phyloP scores from a whole-genome alignment of 2,888 invertebrate species.

The Amblyjoppa fuscipennis region DNA sequence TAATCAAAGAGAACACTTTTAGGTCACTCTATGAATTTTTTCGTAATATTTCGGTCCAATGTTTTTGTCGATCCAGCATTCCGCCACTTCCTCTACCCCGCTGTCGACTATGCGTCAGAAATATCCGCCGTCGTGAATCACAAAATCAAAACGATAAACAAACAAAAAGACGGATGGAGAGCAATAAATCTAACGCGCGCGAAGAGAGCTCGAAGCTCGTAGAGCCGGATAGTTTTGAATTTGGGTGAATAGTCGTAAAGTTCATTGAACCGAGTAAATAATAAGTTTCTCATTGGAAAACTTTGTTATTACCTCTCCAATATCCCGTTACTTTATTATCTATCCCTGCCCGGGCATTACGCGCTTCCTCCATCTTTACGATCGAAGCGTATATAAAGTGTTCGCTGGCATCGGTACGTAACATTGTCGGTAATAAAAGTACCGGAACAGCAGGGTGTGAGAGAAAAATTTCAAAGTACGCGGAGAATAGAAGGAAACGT shows the following conservation, averaged over 20 bases:
- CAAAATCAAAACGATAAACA: not conserved
- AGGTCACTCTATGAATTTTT: no score
- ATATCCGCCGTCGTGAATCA: not conserved
- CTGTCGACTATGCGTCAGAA: not conserved
- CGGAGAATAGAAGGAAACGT: constrained; percentile 1
- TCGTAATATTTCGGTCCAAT: not conserved
- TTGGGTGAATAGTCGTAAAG: constrained; percentile 68
- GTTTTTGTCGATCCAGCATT: not conserved
- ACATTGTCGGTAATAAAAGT: constrained; percentile 71
- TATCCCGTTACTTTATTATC: constrained; percentile 45
- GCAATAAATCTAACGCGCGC: constrained; percentile 44
- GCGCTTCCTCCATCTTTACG: constrained; percentile 67
- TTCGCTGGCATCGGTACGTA: constrained; percentile 64
- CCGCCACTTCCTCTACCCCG: not conserved
- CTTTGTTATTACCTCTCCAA: constrained; percentile 70
- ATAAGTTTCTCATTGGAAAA: constrained; percentile 74
- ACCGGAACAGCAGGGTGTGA: not conserved
- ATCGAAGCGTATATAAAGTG: constrained; percentile 66
- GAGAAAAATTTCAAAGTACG: constrained; percentile 23
- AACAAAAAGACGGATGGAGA: not conserved
- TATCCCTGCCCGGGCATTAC: constrained; percentile 25
- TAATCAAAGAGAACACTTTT: no score
- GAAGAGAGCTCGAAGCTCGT: not conserved
- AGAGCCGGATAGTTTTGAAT: constrained; percentile 25
- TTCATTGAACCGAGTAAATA: constrained; percentile 66